Percentiles rank a stretch among this genome's conserved stretches.
Conservation (phyloP, 2,888 invertebrate species). For the Nephrotoma appendiculata region DNA sequence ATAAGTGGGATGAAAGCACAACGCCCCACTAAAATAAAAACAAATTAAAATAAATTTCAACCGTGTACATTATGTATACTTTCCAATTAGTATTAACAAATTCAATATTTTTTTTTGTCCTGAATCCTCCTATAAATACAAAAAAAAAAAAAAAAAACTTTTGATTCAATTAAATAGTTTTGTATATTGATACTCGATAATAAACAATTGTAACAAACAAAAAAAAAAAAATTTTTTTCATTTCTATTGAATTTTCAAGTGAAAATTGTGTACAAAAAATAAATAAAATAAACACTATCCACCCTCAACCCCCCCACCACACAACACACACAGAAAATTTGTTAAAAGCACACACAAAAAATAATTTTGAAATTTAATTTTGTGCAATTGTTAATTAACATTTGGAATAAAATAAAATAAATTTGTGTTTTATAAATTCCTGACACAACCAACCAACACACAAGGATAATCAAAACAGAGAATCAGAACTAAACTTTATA, state of each 20-base stretch:
- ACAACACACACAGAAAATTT: not conserved
- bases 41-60: not conserved
- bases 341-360: not conserved
- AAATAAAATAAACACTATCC: too few relatives aligned
- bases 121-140: not conserved
- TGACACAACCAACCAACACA: not conserved
- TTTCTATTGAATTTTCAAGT: not conserved
- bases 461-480: not conserved
- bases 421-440: not conserved
- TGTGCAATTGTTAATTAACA: not conserved
- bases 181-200: not conserved
- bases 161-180: not conserved
- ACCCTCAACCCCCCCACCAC: fast-evolving
- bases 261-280: not conserved
- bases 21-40: too few relatives aligned
- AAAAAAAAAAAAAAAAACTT: not conserved
- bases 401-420: not conserved
- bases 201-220: not conserved
- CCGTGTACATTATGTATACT: not conserved
- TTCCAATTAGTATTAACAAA: not conserved
- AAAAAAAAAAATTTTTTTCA: not conserved
- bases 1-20: too few relatives aligned
- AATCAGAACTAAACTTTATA: not conserved
- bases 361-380: not conserved
- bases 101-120: not conserved